Evolutionary conservation across 1,140 invertebrate genomes (phyloP), one percentile per base, ranked within the genome.

Genomic region (Hypsibius dujardini): DNA sequence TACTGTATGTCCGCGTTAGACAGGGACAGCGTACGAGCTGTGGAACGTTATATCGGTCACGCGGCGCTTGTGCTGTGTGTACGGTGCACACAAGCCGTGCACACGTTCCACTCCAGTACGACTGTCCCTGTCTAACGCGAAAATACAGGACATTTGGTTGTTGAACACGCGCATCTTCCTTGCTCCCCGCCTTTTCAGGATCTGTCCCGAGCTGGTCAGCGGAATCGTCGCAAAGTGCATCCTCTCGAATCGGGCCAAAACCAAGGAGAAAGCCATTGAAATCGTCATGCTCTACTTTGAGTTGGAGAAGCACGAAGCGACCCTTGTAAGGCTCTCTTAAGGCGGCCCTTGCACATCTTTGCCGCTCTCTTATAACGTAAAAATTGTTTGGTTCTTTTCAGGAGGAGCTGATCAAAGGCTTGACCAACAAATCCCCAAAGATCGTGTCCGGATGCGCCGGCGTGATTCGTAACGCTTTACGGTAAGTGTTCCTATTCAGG

Each of bases 371-470:
- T 28, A 28, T 28, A 28, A 28, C 28, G 28, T 28, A 28, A 28
- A 28, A 28, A 28, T 28, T 28, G 28, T 28, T 28, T 28, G 28
- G 28, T 28, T 67, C 85, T 56, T 90, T 93, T 1, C 82, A 89
- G 78, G 93, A 97, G 76, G 92, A 95, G 80, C 80, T 96, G 2
- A 81, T 94, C 1, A 95, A 94, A 81, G 93, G 92, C 46, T 87
- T 94, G 78, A 76, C 79, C 50, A 91, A 94, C 74, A 98, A 98
- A 80, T 94, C 95, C 80, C 94, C 94, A 0, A 97, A 96, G 83
- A 90, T 95, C 73, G 88, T 93, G 1, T 80, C 88, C 1, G 90
- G 87, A 0, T 93, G 89, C 79, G 84, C 92, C n/a, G 81, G 85
- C 15, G 84, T 87, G 28, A 77, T 90, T 2, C 88, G 86, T 46